Base-by-base conservation (phyloP, 2,113 vertebrate species). In the Prochilodus magdalenae region DNA sequence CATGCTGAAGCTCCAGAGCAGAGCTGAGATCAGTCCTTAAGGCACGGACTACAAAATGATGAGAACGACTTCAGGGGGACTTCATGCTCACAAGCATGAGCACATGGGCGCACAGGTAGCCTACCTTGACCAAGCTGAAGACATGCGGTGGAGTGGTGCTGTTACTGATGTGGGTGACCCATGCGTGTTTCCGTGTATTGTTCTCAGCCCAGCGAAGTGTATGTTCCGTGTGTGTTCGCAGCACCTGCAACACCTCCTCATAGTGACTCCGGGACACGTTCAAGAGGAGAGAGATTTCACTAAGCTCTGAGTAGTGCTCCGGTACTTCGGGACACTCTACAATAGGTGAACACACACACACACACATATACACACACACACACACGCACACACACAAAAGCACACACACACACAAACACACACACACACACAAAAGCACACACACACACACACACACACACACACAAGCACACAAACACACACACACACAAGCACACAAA, bases 241-340 rank as follows among this genome's bases (percentile, higher is more conserved):
- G 88, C 86, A 96, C 88, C 85, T 91, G 92, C 81, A 95, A 91
- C 59, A 95, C 88, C 88, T 95, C 92, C n/a, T 93, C 30, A 0
- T 95, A 96, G 65, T 96, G 95, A 80, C 93, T 90, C 30, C 72
- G 85, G 0, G 95, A 96, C 70, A 94, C 76, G 40, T 94, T 95
- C 79, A 96, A 93, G 85, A 96, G 83, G n/a, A 90, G 90, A 79
- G 93, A 85, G 72, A 94, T 92, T 88, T 95, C 94, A 0, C 93
- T 92, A 83, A 93, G 86, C 84, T 96, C 95, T 10, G 86, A 80
- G 57, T 94, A 90, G 20, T 96, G 85, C 81, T 93, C 92, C 0
- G 94, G 92, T 66, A 96, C 85, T 0, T 85, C 85, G 24, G 95
- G 95, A 73, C 96, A 97, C 83, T 94, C 96, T 97, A 84, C 16